A percentile compares a stretch with the other conserved stretches of the same genome.
phyloP scores from a whole-genome alignment of 2,797 vertebrate species.

The Danio albolineatus region DNA sequence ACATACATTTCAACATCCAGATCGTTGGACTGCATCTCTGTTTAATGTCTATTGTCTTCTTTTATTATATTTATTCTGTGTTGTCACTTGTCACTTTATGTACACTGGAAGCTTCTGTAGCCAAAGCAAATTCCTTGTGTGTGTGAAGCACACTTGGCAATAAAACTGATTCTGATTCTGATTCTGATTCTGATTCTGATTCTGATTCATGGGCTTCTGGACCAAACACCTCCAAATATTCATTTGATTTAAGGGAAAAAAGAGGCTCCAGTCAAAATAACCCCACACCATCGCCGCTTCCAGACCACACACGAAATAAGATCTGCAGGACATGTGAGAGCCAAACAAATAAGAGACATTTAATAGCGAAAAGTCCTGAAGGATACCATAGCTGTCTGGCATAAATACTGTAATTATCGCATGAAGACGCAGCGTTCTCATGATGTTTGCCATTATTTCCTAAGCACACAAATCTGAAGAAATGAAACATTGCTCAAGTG shows the following conservation, averaged over 20 bases:
- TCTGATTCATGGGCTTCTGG: slow-evolving; percentile 30
- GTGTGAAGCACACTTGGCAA: no score
- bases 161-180: no score
- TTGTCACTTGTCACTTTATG: no score
- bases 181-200: no score
- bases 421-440: slow-evolving; percentile 22
- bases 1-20: no score
- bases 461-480: slow-evolving; percentile 26
- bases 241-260: slow-evolving; percentile 48
- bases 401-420: slow-evolving; percentile 57
- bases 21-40: no score
- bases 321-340: slow-evolving; percentile 41
- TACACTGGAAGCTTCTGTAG: no score
- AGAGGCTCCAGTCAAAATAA: slow-evolving; percentile 55
- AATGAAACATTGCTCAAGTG: slow-evolving; percentile 11
- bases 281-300: slow-evolving; percentile 26
- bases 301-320: slow-evolving; percentile 53
- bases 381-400: slow-evolving; percentile 52
- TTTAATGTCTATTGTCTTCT: no score
- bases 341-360: slow-evolving; percentile 55
- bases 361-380: slow-evolving; percentile 31
- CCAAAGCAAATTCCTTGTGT: no score
- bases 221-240: slow-evolving; percentile 46
- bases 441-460: slow-evolving; percentile 46
- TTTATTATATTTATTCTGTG: no score